Percentiles rank a stretch among this genome's conserved stretches.
Conservation (phyloP, 2,797 vertebrate genomes). For the Coracias cyanogaster region DNA sequence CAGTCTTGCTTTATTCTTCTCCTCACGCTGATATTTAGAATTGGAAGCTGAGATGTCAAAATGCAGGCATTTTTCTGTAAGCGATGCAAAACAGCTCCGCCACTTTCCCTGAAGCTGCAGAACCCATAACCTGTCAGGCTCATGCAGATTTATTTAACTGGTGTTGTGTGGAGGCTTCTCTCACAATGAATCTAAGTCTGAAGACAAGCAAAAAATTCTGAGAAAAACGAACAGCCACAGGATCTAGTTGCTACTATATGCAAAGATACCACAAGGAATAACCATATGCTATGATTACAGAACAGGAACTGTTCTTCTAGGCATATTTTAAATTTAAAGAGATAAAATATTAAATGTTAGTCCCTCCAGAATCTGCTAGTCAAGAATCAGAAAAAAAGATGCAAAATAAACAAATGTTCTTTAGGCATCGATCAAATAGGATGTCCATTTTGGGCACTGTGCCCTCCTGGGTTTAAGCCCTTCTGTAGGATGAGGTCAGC, state of each 20-base stretch:
- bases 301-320: not conserved
- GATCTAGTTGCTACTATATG: not conserved
- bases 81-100: not conserved
- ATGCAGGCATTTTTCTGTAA: not conserved
- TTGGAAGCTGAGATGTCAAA: not conserved
- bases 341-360: rapidly evolving
- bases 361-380: not conserved
- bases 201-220: not conserved
- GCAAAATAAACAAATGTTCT: not conserved
- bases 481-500: not conserved
- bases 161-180: not conserved
- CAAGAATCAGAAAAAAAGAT: not conserved
- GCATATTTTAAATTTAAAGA: not conserved
- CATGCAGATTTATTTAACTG: not conserved
- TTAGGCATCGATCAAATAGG: not conserved
- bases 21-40: not conserved
- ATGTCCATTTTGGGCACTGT: not conserved
- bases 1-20: not conserved
- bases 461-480: not conserved
- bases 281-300: not conserved
- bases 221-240: not conserved
- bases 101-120: not conserved
- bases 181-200: not conserved
- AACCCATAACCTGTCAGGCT: not conserved
- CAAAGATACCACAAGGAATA: not conserved